phyloP scores from a whole-genome alignment of 64 coral and sea anemone species.

The Platygyra sinensis region DNA sequence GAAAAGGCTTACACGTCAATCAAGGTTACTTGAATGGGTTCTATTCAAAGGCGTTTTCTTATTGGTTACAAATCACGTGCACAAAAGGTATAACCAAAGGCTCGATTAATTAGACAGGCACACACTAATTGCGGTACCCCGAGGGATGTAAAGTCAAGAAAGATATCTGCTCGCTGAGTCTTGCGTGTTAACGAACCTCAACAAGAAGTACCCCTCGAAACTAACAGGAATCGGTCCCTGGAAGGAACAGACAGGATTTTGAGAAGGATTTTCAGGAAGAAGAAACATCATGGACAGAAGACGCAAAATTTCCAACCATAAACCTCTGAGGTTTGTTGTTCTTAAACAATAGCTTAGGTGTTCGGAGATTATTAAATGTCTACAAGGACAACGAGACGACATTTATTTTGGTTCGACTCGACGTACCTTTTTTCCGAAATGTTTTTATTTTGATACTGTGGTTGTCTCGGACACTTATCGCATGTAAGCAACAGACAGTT shows the following conservation, averaged over 20 bases:
- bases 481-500: not conserved
- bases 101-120: not conserved
- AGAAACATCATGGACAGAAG: not conserved
- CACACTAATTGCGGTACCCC: not conserved
- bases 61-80: not conserved
- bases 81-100: not conserved
- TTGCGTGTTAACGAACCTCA: not conserved
- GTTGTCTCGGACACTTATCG: not conserved
- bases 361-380: not conserved
- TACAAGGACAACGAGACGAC: not conserved
- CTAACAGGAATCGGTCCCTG: not conserved
- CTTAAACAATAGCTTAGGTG: constrained; percentile 2
- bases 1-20: not conserved
- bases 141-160: not conserved
- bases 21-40: constrained; percentile 16
- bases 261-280: not conserved
- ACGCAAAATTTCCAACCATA: constrained; percentile 40
- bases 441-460: not conserved
- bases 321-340: constrained; percentile 9
- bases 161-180: not conserved
- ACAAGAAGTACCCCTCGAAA: not conserved
- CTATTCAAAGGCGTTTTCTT: not conserved
- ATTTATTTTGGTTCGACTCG: not conserved
- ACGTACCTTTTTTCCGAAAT: not conserved
- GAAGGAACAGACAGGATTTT: not conserved